Evolutionary conservation across 2,797 vertebrate species (phyloP).

Genomic region (Crenichthys baileyi): DNA sequence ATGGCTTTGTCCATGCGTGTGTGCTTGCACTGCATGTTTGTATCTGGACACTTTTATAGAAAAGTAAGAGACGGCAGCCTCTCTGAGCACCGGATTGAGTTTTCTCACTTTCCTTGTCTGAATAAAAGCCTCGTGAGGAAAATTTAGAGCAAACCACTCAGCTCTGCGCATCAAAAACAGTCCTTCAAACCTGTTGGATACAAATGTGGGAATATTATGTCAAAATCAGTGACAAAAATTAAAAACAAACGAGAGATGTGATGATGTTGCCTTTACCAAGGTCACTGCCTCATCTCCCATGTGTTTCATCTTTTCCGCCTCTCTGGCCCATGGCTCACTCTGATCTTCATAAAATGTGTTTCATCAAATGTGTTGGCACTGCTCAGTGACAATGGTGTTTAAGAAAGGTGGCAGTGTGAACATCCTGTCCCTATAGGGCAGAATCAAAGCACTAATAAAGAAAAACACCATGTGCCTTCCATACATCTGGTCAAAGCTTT

Average conservation of each 20-base stretch:
- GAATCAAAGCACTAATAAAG: slow-evolving; percentile 2
- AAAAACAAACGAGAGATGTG: slow-evolving; percentile 33
- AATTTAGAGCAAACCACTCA: slow-evolving; percentile 13
- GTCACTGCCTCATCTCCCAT: slow-evolving; percentile 42
- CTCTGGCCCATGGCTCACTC: slow-evolving; percentile 15
- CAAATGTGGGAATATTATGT: slow-evolving; percentile 34
- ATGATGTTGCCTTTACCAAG: slow-evolving; percentile 46
- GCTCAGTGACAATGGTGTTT: slow-evolving; percentile 12
- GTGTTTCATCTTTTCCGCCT: slow-evolving; percentile 28
- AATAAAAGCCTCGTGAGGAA: slow-evolving; percentile 38
- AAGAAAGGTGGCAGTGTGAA: not conserved
- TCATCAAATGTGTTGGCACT: slow-evolving; percentile 48
- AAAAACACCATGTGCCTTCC: not conserved
- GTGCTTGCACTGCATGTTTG: slow-evolving; percentile 16
- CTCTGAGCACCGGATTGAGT: slow-evolving; percentile 40
- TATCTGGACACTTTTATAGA: slow-evolving; percentile 13
- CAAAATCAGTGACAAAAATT: slow-evolving; percentile 31
- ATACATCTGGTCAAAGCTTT: not conserved
- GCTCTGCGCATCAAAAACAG: slow-evolving; percentile 38
- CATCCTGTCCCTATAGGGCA: not conserved
- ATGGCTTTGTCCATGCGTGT: slow-evolving; percentile 22
- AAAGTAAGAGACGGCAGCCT: slow-evolving; percentile 2
- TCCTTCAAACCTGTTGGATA: slow-evolving; percentile 35
- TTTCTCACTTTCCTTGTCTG: slow-evolving; percentile 34
- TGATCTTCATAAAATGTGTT: slow-evolving; percentile 44